Evolutionary conservation across 2,888 invertebrate genomes (phyloP), one percentile per base, ranked within the genome.

Genomic region (Pyrrhia umbra): DNA sequence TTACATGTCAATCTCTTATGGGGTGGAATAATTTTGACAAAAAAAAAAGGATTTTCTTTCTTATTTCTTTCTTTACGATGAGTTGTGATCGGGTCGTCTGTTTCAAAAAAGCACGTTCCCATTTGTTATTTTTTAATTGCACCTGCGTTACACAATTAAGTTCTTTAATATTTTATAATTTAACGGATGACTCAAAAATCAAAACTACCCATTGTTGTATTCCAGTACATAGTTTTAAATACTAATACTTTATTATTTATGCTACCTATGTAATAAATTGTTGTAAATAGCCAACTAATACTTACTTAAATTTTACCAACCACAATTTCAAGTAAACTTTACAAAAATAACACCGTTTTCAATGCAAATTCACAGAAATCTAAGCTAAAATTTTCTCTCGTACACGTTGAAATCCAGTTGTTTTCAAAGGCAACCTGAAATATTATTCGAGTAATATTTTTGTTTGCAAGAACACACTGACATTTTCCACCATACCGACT

Each of bases 1-100:
- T 74, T 74, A 30, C 68, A 74, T 74, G 76, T 68, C 79, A 71
- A 76, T 79, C 47, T 68, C 64, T 15, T 58, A 45, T 6, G 57
- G 39, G 46, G 39, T 10, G 50, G 68, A 66, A 77, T 75, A 66
- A 75, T 56, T 51, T 50, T 10, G 30, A n/a, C 27, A 54, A 34
- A 42, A 51, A 34, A 42, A 51, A 57, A 20, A 30, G 43, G 18
- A 18, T 6, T 20, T 34, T 34, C 16, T 54, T 54, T 60, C 40
- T 21, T 47, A 10, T 43, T 43, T 45, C 3, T 16, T 16, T 25
- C 47, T 47, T 23, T 13, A 37, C 23, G 23, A 23, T 23, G 23
- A 23, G 4, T 23, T 3, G 15, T 4, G 21, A 25, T n/a, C n/a
- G 30, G 13, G 13, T 30, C 2, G 4, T 4, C 13, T 2, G 2